Evolutionary conservation across 2,888 invertebrate genomes (phyloP).

Genomic region (Lycophotia porphyrea): DNA sequence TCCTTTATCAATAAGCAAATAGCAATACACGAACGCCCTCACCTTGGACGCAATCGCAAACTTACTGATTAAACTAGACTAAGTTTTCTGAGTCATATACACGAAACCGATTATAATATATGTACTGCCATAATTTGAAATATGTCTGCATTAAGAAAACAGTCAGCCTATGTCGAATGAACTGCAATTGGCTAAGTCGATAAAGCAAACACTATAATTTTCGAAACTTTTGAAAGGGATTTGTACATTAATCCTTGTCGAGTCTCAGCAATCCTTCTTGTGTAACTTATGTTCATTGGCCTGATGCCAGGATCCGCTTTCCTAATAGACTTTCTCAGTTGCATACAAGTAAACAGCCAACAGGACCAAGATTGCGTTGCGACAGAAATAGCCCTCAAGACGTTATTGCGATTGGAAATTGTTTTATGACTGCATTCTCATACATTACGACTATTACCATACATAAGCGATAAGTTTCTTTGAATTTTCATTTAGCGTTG

Average conservation of each 20-base stretch:
- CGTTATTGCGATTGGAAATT: constrained; percentile 37
- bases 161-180: not conserved
- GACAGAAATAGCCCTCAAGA: constrained; percentile 49
- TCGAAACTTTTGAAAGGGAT: constrained; percentile 20
- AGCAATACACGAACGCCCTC: constrained; percentile 66
- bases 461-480: not conserved
- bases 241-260: constrained; percentile 24
- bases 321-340: constrained; percentile 64
- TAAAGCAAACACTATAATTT: constrained; percentile 14
- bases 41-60: constrained; percentile 73
- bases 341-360: constrained; percentile 50
- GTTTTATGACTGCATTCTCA: constrained; percentile 33
- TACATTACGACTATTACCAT: constrained; percentile 22
- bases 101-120: constrained; percentile 33
- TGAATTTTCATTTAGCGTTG: not conserved
- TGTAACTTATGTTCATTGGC: constrained; percentile 57
- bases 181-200: not conserved
- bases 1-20: constrained; percentile 55
- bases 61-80: constrained; percentile 68
- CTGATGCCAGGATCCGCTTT: constrained; percentile 62
- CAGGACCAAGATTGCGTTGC: constrained; percentile 41
- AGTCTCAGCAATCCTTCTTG: constrained; percentile 46
- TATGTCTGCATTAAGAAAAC: constrained; percentile 30
- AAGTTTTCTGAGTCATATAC: constrained; percentile 66
- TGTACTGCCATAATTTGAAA: constrained; percentile 36